These are phyloP conservation scores for Selene dorsalis DNA, from an alignment of 2,797 vertebrate genomes.

Conservation along the genomic window DNA sequence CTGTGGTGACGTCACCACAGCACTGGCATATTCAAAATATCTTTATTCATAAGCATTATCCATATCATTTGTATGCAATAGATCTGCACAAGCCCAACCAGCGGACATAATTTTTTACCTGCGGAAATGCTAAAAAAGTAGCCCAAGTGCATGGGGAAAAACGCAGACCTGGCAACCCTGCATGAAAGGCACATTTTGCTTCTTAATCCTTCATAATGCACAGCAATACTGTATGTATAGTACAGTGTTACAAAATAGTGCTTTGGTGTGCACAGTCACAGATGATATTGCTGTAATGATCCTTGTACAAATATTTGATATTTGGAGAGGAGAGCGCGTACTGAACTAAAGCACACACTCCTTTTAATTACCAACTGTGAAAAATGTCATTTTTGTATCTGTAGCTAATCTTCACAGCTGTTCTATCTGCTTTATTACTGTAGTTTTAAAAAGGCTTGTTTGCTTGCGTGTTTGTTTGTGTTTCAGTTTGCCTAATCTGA, in stretches of 20 bases:
- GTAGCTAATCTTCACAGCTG: constrained; percentile 1
- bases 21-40: no score
- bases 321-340: neutral
- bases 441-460: neutral
- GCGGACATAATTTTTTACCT: no score
- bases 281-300: neutral
- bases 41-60: no score
- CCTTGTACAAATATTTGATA: neutral
- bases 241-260: neutral
- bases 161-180: no score
- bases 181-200: neutral
- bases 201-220: neutral
- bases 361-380: constrained; percentile 2
- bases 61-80: no score
- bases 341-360: neutral
- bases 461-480: neutral
- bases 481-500: neutral
- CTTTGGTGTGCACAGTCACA: neutral
- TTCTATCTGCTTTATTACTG: neutral
- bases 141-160: no score
- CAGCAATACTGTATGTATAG: neutral
- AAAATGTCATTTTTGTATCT: constrained; percentile 1
- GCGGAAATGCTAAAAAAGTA: no score
- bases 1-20: no score
- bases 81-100: no score